Evolutionary conservation across 2,113 vertebrate genomes (phyloP), one percentile per base, ranked within the genome.

Genomic region (Paramisgurnus dabryanus): DNA sequence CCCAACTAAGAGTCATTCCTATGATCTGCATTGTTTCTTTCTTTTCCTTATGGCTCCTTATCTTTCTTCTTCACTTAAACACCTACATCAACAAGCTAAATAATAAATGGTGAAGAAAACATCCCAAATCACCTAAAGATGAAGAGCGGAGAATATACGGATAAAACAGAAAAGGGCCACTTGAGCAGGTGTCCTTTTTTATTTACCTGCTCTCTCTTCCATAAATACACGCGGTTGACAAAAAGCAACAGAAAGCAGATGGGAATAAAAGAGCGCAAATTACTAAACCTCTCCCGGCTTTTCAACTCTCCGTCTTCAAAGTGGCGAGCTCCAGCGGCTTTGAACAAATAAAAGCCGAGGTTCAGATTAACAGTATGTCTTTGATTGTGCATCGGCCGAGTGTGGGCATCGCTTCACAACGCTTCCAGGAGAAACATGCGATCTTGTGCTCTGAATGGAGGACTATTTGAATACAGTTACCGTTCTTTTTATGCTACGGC

Each of bases 121-220:
- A 68, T 73, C 67, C 49, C 41, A 76, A 53, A 22, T 76, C 45
- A 63, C 57, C 82, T 73, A 78, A 47, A 80, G 76, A 84, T 10
- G 63, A 53, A 57, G 74, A 49, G 49, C 67, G 7, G 15, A 3
- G 58, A 63, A 67, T 75, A 55, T 82, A 73, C 55, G 72, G 50
- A 55, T 70, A 71, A 67, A 43, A 47, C 49, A 71, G 41, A 67
- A 5, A 39, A 60, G 34, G 55, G 58, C 43, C 22, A 60, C 74
- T 45, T 49, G 69, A 53, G 53, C 81, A 83, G 82, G 84, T 81
- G 80, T 85, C 68, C 79, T 74, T 65, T 34, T 85, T 85, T 81
- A 83, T 85, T 83, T 73, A 81, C 61, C 75, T 76, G 66, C 70
- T 66, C 79, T 74, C 67, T 77, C 63, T 61, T 60, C 34, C 53